Evolutionary conservation across 2,888 invertebrate genomes (phyloP).

Genomic region (Lasioglossum figueresi): DNA sequence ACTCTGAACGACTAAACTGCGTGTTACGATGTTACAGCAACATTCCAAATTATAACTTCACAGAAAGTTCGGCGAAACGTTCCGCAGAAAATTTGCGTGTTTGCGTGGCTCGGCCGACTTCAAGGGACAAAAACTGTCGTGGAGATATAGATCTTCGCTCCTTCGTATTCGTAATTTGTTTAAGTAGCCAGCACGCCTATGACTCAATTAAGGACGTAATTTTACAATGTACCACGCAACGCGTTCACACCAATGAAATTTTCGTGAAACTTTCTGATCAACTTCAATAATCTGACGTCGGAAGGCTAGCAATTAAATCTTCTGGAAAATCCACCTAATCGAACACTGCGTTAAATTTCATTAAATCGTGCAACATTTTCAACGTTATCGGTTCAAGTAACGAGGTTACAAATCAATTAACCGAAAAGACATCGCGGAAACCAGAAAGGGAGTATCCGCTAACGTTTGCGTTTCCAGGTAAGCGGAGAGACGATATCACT

Average conservation of each 20-base stretch:
- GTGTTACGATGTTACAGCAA: conserved; percentile 22
- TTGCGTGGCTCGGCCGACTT: conserved; percentile 23
- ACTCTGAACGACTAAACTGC: conserved; percentile 12
- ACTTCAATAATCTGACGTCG: too few species aligned
- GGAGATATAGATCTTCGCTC: background rate
- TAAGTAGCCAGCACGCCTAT: background rate
- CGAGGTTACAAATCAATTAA: background rate
- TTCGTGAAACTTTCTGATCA: too few species aligned
- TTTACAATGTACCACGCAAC: background rate
- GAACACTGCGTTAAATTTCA: background rate
- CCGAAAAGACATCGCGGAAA: background rate
- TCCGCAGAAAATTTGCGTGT: conserved; percentile 22
- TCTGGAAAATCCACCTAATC: background rate
- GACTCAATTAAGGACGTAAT: background rate
- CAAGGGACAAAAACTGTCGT: conserved; percentile 17
- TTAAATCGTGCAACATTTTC: background rate
- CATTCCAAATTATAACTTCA: conserved; percentile 29
- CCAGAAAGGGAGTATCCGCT: background rate
- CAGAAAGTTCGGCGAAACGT: conserved; percentile 21
- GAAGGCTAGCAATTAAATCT: background rate
- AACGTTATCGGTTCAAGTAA: background rate
- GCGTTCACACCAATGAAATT: background rate
- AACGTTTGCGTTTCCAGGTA: background rate
- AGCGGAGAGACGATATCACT: conserved; percentile 11
- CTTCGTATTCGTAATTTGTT: background rate